Evolutionary conservation across 2,797 vertebrate species (phyloP), one percentile per base, ranked within the genome.

Genomic region (Hirundo rustica): DNA sequence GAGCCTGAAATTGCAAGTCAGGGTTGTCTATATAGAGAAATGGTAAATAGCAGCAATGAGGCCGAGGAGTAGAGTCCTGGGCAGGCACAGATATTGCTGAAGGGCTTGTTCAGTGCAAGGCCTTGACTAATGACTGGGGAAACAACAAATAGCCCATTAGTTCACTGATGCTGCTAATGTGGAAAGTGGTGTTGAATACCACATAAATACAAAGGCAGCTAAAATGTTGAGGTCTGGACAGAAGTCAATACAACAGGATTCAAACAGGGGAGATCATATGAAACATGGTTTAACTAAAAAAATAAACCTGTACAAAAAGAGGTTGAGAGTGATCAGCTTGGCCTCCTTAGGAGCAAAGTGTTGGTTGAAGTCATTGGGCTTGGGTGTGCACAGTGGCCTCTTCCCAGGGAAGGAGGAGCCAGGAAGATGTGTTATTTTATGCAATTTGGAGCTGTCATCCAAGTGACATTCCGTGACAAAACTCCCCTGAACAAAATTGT

Each of bases 161-260:
- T 36, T 91, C 62, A 88, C 47, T 86, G 87, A 57, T 84, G 85
- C 92, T 53, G 73, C 66, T 96, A 92, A 94, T 92, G 85, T 70
- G 48, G 76, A 77, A 94, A 81, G 36, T 1, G 1, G 10, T 45
- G 66, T 50, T 79, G 57, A 74, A 29, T 34, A 51, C 32, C 40
- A 82, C 55, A 61, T 78, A 89, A 92, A 70, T 53, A 62, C 44
- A 84, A 57, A 86, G 48, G 66, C 76, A 84, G 62, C 22, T 45
- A 54, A 53, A 89, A 74, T 72, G 61, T 58, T 83, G 54, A 68
- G 48, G n/a, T 80, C 50, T 71, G 89, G 38, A 14, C 27, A 65
- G 38, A 61, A 81, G 12, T 83, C 73, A 64, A 25, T 58, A 48
- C 8, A 61, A 34, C 21, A 67, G 32, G 66, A 73, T 60, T 88